Evolutionary conservation across 2,797 vertebrate species (phyloP).

Genomic region (Smutsia temminckii): DNA sequence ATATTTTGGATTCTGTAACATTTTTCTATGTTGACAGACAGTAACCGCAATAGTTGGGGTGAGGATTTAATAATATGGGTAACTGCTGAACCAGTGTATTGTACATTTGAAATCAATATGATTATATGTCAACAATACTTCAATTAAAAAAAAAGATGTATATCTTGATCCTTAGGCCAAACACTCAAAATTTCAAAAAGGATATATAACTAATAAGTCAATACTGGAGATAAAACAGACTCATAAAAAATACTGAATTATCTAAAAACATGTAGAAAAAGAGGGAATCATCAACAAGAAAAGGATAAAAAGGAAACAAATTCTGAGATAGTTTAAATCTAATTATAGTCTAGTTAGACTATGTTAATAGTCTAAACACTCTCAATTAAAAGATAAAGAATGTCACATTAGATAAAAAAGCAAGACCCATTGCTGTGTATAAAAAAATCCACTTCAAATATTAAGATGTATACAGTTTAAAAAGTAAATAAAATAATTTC

Average conservation of each 20-base stretch:
- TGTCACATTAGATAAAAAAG: background rate
- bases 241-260: background rate
- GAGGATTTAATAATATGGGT: too few relatives aligned
- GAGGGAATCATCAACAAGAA: background rate
- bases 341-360: background rate
- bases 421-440: background rate
- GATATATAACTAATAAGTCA: background rate
- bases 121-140: too few relatives aligned
- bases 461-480: background rate
- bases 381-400: background rate
- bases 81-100: too few relatives aligned
- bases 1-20: background rate
- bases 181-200: background rate
- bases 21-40: too few relatives aligned
- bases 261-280: background rate
- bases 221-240: background rate
- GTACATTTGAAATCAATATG: too few relatives aligned
- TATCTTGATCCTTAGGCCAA: background rate
- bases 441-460: slow-evolving; percentile 7
- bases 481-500: background rate
- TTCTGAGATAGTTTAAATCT: background rate
- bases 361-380: background rate
- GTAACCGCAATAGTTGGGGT: too few relatives aligned
- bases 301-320: background rate
- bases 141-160: background rate